Percentiles rank a stretch among this genome's conserved stretches.
Evolutionary conservation across 2,113 vertebrate species (phyloP).

Genomic region (Arvicanthis niloticus): DNA sequence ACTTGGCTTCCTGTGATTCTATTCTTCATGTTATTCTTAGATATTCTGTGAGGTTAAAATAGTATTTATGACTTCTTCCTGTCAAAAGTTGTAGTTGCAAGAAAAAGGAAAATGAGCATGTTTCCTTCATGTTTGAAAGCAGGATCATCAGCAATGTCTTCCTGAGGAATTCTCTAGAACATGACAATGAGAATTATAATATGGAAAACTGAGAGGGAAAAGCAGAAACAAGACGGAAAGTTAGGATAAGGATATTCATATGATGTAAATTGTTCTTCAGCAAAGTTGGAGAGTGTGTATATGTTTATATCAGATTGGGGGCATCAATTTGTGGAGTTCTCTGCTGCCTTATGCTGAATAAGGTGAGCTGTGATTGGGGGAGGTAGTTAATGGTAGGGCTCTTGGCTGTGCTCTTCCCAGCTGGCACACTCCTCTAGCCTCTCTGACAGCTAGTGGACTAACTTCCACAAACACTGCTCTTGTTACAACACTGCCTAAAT

Average conservation of each 20-base stretch:
- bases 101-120: background rate
- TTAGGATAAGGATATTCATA: background rate
- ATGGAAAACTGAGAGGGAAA: background rate
- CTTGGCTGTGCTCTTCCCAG: background rate
- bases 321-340: background rate
- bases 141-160: background rate
- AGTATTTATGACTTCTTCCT: background rate
- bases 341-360: constrained; percentile 9
- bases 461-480: background rate
- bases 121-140: background rate
- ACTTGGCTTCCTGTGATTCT: background rate
- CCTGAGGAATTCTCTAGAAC: background rate
- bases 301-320: background rate
- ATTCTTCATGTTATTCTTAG: constrained; percentile 9
- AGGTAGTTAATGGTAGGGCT: background rate
- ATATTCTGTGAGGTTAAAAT: background rate
- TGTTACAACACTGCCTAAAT: background rate
- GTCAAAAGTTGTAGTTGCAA: background rate
- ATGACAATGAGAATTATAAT: background rate
- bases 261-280: background rate
- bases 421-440: background rate
- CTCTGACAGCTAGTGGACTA: background rate
- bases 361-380: background rate
- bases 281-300: background rate
- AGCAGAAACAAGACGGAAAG: background rate